phyloP scores from a whole-genome alignment of 2,888 invertebrate genomes.

The Coelinius sp. region DNA sequence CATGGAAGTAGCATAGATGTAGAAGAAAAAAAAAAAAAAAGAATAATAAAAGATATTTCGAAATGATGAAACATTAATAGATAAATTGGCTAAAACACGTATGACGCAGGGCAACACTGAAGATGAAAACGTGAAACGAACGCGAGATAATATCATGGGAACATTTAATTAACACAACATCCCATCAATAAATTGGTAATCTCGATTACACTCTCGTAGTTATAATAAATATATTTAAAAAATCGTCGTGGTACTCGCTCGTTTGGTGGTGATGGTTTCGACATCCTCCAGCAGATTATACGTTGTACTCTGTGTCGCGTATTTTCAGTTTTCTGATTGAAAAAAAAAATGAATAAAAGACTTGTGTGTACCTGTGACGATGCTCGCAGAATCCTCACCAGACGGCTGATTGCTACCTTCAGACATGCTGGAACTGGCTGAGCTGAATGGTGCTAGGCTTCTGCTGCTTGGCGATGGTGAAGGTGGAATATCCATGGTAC shows the following conservation, averaged over 20 bases:
- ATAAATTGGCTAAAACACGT: slow-evolving; percentile 20
- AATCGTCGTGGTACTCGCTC: slow-evolving; percentile 34
- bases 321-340: slow-evolving; percentile 22
- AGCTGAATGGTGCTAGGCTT: slow-evolving; percentile 86
- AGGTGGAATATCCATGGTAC: slow-evolving; percentile 76
- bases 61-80: slow-evolving; percentile 11
- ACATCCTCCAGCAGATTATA: slow-evolving; percentile 33
- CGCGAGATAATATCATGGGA: slow-evolving; percentile 9
- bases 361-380: slow-evolving; percentile 82
- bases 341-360: slow-evolving; percentile 51
- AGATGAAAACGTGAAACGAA: slow-evolving; percentile 4
- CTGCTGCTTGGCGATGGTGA: slow-evolving; percentile 91
- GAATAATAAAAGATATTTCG: background rate
- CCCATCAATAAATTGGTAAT: slow-evolving; percentile 9
- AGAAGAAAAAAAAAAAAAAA: background rate
- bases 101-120: slow-evolving; percentile 25
- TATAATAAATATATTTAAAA: background rate
- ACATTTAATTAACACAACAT: slow-evolving; percentile 23
- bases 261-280: slow-evolving; percentile 61
- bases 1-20: slow-evolving; percentile 1
- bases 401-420: slow-evolving; percentile 75
- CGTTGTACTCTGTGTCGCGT: slow-evolving; percentile 5
- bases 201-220: slow-evolving; percentile 8
- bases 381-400: slow-evolving; percentile 80
- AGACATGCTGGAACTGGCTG: slow-evolving; percentile 89